Base-by-base conservation (phyloP, 2,888 invertebrate species). In the Hyppa rectilinea region DNA sequence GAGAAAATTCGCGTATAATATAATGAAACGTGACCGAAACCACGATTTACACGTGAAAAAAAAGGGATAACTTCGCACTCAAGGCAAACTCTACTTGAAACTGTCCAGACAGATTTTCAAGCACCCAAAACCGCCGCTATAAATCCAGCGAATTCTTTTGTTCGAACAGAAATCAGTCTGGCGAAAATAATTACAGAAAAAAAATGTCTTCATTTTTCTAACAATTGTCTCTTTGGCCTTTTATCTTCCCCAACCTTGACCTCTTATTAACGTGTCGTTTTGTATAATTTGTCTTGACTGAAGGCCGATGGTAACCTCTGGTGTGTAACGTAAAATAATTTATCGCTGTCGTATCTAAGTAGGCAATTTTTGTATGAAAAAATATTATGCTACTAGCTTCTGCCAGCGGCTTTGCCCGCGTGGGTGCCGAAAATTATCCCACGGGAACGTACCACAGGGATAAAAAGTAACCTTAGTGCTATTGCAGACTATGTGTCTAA, bases 211-310 rank as follows among this genome's bases (percentile, higher is more conserved):
- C 56, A 81, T 78, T 81, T 83, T 80, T 83, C 81, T 73, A 65
- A 69, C 68, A 73, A 81, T 83, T 85, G 83, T 85, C 70, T 71
- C 36, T 69, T 52, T 55, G 38, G 23, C 62, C 61, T 81, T 83
- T 83, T 73, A 74, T 81, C 66, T 64, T 69, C 14, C 17, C 4
- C 14, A 38, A 64, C 81, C 84, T 70, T 84, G 85, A 78, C 69
- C 76, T 68, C 62, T 66, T 82, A 84, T 80, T 85, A 85, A 71
- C 66, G 58, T 76, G 64, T 72, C 72, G 63, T 78, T 82, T 75
- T 82, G 66, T 75, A 80, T 76, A 84, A 85, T 85, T 84, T 86
- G 75, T 77, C 75, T 73, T 65, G 80, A 86, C 77, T 77, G 77
- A 36, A 66, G 78, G 71, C 74, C 58, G 60, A 80, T 85, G 70